Base-by-base conservation (phyloP, 37 sponge, comb jelly and placozoan genomes). In the Oopsacas minuta region DNA sequence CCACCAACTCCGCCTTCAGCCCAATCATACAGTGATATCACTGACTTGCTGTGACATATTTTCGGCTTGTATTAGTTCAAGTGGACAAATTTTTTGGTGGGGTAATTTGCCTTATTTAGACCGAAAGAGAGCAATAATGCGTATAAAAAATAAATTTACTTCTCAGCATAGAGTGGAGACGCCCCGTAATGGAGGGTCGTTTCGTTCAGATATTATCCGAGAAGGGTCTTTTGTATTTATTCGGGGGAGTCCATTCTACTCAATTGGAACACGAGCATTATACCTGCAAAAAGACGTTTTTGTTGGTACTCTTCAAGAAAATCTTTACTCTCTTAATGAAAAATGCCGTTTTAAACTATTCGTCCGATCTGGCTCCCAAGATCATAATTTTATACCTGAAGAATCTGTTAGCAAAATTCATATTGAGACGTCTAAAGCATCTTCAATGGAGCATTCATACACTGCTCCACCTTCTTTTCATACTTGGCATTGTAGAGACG, bases 1-100 rank as follows among this genome's bases (percentile, higher is more conserved):
- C 10, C 8, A 36, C 8, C 52, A 36, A 1, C 23, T 84, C 3
- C 37, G 85, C n/a, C 7, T 84, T 84, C 12, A 84, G 7, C 23
- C 81, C 10, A 36, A 39, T 84, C 37, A 93, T 69, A 42, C 84
- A 20, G 84, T 93, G 34, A 81, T 39, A 0, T 39, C 85, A 36
- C 84, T 93, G 25, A 82, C 85, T 22, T 82, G 85, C 82, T 83
- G 89, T 38, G 89, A 91, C 81, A 87, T 96, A 38, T 88, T 90
- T 86, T 87, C 91, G 52, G 90, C 86, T 0, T 87, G 90, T 25
- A 37, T 88, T 35, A 96, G 93, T 0, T 88, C 91, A 42, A 52
- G 84, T 35, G 88, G 88, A 46, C 91, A 89, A 83, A 51, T 91
- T 37, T 96, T 83, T 81, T 96, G 96, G 96, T 96, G 93, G 96